Evolutionary conservation across 2,888 invertebrate genomes (phyloP).

Genomic region (Pristionchus exspectatus): DNA sequence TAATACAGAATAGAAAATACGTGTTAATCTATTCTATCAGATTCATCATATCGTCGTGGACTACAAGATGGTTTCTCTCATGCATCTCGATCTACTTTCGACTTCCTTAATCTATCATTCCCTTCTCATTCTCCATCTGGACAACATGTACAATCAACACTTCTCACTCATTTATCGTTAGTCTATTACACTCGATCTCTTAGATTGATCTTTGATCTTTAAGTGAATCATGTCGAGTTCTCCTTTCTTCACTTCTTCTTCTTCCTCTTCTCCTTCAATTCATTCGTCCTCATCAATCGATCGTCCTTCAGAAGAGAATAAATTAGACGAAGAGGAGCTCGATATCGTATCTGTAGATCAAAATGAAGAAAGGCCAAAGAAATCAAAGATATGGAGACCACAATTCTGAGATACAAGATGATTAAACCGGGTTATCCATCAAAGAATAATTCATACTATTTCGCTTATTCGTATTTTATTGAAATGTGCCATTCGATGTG

Average conservation of each 20-base stretch:
- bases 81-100: constrained; percentile 48
- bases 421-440: neutral
- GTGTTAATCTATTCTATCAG: neutral
- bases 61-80: constrained; percentile 43
- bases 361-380: neutral
- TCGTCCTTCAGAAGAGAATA: neutral
- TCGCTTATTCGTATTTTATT: neutral
- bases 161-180: constrained; percentile 41
- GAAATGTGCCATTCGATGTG: neutral
- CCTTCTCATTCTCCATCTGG: constrained; percentile 41
- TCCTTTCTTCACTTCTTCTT: constrained; percentile 22
- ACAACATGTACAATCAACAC: constrained; percentile 42
- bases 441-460: neutral
- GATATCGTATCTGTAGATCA: constrained; percentile 27
- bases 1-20: too few relatives aligned
- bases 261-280: neutral
- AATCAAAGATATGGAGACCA: constrained; percentile 16
- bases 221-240: constrained; percentile 18
- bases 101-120: constrained; percentile 51
- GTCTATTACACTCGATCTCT: neutral
- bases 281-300: neutral
- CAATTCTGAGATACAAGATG: neutral
- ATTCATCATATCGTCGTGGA: constrained; percentile 45
- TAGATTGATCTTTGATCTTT: neutral
- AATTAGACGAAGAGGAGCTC: constrained; percentile 6